phyloP scores from a whole-genome alignment of 2,888 invertebrate species.

The Microctonus hyperodae region DNA sequence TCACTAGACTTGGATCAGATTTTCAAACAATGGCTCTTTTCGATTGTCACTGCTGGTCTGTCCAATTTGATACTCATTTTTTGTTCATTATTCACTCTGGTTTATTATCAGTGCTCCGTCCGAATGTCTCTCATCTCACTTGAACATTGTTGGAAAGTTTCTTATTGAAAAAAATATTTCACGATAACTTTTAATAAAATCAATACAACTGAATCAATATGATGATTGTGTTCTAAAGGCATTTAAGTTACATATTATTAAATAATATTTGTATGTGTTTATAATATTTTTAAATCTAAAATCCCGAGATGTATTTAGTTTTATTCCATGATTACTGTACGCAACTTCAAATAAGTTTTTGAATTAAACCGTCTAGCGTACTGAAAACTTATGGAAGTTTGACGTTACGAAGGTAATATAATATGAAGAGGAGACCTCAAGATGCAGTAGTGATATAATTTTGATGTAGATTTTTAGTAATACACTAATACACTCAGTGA shows the following conservation, averaged over 20 bases:
- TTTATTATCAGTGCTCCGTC: neutral
- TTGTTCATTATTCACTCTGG: neutral
- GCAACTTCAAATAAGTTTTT: neutral
- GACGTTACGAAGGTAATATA: neutral
- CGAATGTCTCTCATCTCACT: neutral
- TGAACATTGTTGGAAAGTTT: constrained; percentile 8
- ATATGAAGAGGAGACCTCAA: neutral
- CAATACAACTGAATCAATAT: neutral
- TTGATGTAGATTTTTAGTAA: no score
- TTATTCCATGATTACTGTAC: neutral
- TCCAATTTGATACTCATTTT: neutral
- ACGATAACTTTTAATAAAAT: neutral
- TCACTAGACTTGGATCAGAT: constrained; percentile 10
- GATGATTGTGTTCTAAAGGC: neutral
- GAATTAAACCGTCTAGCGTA: neutral
- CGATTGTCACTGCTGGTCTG: constrained; percentile 11
- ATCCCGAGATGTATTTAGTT: neutral
- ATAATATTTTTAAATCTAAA: neutral
- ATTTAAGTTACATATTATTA: neutral
- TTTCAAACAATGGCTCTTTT: constrained; percentile 9
- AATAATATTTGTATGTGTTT: neutral
- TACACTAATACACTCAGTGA: no score
- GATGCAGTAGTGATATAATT: neutral
- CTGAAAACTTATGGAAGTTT: neutral
- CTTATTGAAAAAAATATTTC: no score